Base-by-base conservation (phyloP, 2,888 invertebrate genomes). In the Barypeithes pellucidus region DNA sequence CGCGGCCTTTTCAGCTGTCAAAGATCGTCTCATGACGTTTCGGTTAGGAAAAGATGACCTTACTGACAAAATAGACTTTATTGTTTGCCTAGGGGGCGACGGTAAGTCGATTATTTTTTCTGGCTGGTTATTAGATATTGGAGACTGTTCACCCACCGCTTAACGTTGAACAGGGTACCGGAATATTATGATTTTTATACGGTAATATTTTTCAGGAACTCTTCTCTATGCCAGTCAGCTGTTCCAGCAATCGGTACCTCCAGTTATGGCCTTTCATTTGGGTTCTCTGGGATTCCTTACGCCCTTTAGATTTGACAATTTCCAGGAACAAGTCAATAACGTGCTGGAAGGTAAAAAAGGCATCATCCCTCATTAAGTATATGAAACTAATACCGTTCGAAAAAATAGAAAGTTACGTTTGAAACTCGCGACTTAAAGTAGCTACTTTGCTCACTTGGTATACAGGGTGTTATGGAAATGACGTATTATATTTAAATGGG, bases 261-360 rank as follows among this genome's bases (percentile, higher is more conserved):
- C 98, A 0, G 96, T 98, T 54, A 97, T 98, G 97, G 97, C 98
- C 71, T 98, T 98, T 88, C 97, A 98, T 87, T 90, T 98, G 83
- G 98, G 98, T 41, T 98, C 98, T 3, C 87, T 98, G 66, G 98
- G 98, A 2, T 98, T 98, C 86, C 90, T 98, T 52, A 98, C 98
- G 50, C 98, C 98, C 11, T 98, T 98, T 86, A 95, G 95, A 84
- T 96, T 97, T 88, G 94, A 95, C 84, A 95, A 96, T 86, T 97
- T 97, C 84, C 94, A 96, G 85, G 95, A 96, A 72, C 95, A 97
- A 89, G 95, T 98, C 59, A 95, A 94, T 82, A 95, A 95, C 84
- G 97, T 98, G 45, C 88, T 98, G 71, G 95, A 97, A 91, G 98
- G 96, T 93, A 88, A 71, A n/a, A n/a, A n/a, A n/a, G n/a, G n/a